These are phyloP conservation scores for Alloscopus bannaensis DNA, from an alignment of 2,888 invertebrate genomes.

Conservation along the genomic window DNA sequence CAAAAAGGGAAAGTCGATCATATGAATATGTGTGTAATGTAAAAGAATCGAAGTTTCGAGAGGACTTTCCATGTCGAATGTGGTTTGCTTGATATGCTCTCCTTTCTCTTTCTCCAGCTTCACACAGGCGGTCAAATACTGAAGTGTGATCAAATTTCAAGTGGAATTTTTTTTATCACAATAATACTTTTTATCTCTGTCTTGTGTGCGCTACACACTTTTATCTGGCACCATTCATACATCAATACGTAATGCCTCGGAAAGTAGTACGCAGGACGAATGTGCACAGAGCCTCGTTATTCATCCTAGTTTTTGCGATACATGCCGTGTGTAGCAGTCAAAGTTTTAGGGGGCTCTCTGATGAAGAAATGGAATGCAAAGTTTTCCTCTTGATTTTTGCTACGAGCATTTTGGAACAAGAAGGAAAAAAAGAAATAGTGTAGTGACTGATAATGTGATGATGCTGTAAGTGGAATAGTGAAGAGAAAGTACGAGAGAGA, in stretches of 20 bases:
- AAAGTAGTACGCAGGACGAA: too few species aligned
- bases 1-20: neutral
- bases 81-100: too few species aligned
- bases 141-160: constrained; percentile 22
- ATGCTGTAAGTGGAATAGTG: too few species aligned
- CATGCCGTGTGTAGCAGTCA: too few species aligned
- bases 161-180: neutral
- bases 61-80: too few species aligned
- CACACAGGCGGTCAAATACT: too few species aligned
- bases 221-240: constrained; percentile 2
- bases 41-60: too few species aligned
- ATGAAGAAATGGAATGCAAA: neutral
- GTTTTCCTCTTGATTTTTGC: neutral
- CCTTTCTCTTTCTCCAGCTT: neutral
- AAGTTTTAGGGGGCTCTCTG: too few species aligned
- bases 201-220: neutral
- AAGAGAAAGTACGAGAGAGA: too few species aligned
- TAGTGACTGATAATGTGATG: too few species aligned
- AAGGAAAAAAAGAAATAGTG: neutral
- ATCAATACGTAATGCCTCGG: constrained; percentile 4
- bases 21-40: neutral
- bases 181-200: neutral
- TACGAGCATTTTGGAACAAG: neutral
- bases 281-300: neutral
- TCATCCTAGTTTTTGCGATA: neutral